Conservation (phyloP, 2,113 vertebrate species). For the Dolichallabes microphthalmus region DNA sequence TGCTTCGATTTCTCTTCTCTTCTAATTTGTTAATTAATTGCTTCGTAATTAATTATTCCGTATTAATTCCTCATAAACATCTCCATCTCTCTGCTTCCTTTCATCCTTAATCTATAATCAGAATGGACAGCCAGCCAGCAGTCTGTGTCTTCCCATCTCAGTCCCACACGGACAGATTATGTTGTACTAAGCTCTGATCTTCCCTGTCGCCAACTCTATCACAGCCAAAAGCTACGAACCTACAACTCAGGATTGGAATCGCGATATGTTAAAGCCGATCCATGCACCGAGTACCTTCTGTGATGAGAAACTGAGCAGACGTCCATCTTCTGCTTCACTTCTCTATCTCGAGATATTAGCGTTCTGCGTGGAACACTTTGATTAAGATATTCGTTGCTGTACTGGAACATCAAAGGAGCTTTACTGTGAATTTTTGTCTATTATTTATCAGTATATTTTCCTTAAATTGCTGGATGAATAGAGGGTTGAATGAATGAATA, state of each 20-base stretch:
- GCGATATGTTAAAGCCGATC: neutral
- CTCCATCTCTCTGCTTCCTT: neutral
- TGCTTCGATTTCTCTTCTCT: neutral
- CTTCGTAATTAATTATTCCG: neutral
- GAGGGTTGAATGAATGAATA: neutral
- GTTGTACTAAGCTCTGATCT: neutral
- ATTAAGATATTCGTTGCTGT: neutral
- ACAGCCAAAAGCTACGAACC: neutral
- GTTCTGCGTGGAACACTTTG: neutral
- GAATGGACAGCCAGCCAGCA: slow-evolving; percentile 1
- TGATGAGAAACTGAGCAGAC: neutral
- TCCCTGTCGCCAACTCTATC: neutral
- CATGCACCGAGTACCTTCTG: neutral
- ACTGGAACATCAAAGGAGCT: neutral
- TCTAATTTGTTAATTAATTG: neutral
- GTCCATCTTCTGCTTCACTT: too few species aligned
- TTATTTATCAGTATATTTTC: neutral
- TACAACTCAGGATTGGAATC: neutral
- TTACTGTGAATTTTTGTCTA: too few species aligned
- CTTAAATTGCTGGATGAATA: neutral
- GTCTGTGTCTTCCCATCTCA: neutral
- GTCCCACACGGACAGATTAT: neutral
- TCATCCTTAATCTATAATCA: neutral
- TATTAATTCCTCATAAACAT: neutral
- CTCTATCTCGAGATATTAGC: neutral